Percentiles rank a stretch among this genome's conserved stretches.
phyloP scores from a whole-genome alignment of 2,113 vertebrate genomes.

The Microtus ochrogaster region DNA sequence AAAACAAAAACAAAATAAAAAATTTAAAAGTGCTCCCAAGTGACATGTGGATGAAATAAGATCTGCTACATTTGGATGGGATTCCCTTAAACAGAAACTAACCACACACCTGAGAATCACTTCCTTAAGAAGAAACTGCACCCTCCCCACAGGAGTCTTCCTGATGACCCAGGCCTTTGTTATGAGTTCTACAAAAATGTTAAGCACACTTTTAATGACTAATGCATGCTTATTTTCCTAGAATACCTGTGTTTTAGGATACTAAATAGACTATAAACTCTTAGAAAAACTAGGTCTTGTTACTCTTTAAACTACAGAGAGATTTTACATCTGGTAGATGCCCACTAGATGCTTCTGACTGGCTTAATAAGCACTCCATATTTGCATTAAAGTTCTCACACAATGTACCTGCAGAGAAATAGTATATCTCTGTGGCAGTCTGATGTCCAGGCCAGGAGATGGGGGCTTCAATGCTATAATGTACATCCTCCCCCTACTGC shows the following conservation, averaged over 20 bases:
- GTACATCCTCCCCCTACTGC: neutral
- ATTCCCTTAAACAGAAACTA: neutral
- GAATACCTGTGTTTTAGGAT: neutral
- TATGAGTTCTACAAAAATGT: neutral
- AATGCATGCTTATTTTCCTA: neutral
- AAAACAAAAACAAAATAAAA: no score
- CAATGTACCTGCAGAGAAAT: neutral
- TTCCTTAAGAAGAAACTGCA: neutral
- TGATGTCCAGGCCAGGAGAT: neutral
- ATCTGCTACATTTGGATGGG: neutral
- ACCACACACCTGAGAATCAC: neutral
- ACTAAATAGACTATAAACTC: neutral
- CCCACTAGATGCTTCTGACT: neutral
- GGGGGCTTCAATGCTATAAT: no score
- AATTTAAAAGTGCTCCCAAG: neutral
- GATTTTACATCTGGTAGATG: neutral
- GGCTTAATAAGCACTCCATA: neutral
- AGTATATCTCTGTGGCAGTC: neutral
- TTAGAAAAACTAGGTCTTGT: constrained; percentile 17
- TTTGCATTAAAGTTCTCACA: neutral
- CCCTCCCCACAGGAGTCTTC: neutral
- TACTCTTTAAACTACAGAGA: neutral
- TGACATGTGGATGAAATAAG: neutral
- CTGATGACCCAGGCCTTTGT: neutral
- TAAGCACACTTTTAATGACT: neutral